These are phyloP conservation scores for Agonum fuliginosum DNA, from an alignment of 2,888 invertebrate species.

Conservation along the genomic window DNA sequence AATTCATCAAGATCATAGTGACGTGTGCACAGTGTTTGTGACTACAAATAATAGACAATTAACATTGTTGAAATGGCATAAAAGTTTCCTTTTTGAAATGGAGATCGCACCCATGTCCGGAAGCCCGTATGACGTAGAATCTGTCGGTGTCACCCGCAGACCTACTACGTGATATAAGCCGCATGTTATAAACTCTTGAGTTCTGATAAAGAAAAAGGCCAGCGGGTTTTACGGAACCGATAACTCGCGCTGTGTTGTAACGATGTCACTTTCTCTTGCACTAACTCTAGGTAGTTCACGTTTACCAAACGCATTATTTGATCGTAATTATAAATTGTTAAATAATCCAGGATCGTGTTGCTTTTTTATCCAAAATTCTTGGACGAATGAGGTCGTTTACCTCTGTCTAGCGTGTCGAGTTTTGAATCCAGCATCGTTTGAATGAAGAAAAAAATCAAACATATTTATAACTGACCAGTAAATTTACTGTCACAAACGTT, in stretches of 20 bases:
- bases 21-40: conserved; percentile 2
- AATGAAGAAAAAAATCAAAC: neutral
- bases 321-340: conserved; percentile 17
- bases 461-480: conserved; percentile 14
- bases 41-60: neutral
- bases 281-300: neutral
- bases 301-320: conserved; percentile 19
- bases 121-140: neutral
- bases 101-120: neutral
- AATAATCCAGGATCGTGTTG: conserved; percentile 7
- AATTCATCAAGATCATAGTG: conserved; percentile 30
- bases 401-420: neutral
- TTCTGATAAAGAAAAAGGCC: conserved; percentile 41
- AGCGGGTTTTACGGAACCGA: conserved; percentile 44
- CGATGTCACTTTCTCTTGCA: conserved; percentile 43
- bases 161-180: neutral
- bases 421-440: neutral
- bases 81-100: too few relatives aligned
- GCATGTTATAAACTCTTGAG: neutral
- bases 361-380: conserved; percentile 16
- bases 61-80: neutral
- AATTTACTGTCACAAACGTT: conserved; percentile 19
- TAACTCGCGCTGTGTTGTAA: conserved; percentile 15
- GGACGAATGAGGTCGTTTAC: conserved; percentile 16
- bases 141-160: neutral